Conservation (phyloP, 2,797 vertebrate species). For the Pteronotus mesoamericanus region DNA sequence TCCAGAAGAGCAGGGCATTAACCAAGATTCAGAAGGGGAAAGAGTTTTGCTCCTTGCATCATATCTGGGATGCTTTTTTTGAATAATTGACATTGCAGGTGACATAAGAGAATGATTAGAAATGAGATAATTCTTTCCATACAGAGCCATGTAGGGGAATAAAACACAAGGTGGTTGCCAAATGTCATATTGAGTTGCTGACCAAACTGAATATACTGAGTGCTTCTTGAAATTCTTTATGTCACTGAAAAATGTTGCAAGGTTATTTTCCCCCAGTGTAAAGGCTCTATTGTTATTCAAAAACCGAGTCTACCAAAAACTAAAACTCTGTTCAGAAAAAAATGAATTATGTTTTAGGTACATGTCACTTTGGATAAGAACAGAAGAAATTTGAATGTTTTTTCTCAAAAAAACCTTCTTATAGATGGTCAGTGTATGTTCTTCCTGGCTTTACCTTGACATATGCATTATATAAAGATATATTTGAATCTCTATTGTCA, state of each 20-base stretch:
- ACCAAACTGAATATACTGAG: neutral
- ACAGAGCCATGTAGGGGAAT: neutral
- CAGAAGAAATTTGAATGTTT: neutral
- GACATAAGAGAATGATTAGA: neutral
- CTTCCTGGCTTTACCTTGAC: neutral
- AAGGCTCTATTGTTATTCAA: neutral
- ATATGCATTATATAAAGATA: neutral
- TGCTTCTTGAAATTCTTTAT: neutral
- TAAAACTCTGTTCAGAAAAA: constrained; percentile 9
- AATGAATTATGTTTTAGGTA: neutral
- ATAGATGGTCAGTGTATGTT: neutral
- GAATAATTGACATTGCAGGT: constrained; percentile 34
- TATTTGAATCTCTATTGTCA: neutral
- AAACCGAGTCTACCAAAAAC: constrained; percentile 11
- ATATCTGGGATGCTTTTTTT: constrained; percentile 33
- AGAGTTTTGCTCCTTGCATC: neutral
- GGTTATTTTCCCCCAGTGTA: neutral
- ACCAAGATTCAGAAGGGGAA: neutral
- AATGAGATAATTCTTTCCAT: neutral
- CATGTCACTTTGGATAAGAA: neutral
- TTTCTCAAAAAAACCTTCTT: neutral
- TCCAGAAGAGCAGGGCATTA: neutral
- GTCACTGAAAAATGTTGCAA: neutral
- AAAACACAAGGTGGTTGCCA: neutral
- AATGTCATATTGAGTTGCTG: neutral